Conservation (phyloP, 2,797 vertebrate species). For the Melanotaenia boesemani region DNA sequence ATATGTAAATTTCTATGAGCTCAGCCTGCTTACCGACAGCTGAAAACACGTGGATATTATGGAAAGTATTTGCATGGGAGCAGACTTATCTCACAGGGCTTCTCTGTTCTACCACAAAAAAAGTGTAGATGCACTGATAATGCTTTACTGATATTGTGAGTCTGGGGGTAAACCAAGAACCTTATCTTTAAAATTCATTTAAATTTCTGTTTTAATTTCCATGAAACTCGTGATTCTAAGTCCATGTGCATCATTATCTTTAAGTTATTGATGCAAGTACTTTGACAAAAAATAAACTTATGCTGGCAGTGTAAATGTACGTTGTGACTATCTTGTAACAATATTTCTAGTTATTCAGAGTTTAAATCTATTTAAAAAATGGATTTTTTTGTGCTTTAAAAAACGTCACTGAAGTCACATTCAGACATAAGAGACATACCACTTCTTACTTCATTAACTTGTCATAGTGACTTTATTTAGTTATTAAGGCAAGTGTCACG, state of each 20-base stretch:
- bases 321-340: not conserved
- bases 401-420: not conserved
- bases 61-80: constrained; percentile 70
- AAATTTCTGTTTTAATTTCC: constrained; percentile 19
- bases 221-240: not conserved
- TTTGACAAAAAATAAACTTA: not conserved
- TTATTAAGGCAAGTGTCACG: not conserved
- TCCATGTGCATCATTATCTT: not conserved
- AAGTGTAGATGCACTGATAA: constrained; percentile 17
- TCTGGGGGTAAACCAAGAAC: not conserved
- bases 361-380: not conserved
- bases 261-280: not conserved
- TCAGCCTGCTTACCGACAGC: constrained; percentile 22
- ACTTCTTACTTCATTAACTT: not conserved
- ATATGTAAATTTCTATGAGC: constrained; percentile 56
- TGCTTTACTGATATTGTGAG: constrained; percentile 1
- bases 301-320: not conserved
- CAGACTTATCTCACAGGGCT: constrained; percentile 46
- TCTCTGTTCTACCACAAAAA: constrained; percentile 38
- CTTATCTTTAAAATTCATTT: not conserved
- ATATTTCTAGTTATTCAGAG: not conserved
- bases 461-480: not conserved
- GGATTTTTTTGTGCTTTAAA: not conserved
- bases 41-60: constrained; percentile 35
- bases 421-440: not conserved